Conservation (phyloP, 2,888 invertebrate genomes). For the Plagodis dolabraria region DNA sequence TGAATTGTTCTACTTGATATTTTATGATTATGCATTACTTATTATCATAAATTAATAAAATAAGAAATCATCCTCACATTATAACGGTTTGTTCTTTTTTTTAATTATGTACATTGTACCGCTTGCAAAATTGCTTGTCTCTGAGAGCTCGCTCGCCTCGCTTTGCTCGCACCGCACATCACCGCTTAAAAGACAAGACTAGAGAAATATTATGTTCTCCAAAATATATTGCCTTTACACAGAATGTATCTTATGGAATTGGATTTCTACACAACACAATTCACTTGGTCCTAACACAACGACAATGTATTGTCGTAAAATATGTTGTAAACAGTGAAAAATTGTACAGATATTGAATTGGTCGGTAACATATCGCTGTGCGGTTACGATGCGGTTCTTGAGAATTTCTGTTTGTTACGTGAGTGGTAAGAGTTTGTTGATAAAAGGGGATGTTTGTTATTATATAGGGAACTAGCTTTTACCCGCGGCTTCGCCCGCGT, state of each 20-base stretch:
- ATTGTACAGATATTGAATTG: slow-evolving; percentile 19
- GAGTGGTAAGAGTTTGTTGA: background rate
- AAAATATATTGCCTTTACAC: background rate
- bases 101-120: too few species aligned
- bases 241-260: background rate
- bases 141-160: too few species aligned
- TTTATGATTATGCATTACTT: too few species aligned
- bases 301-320: slow-evolving; percentile 1
- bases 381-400: slow-evolving; percentile 1
- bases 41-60: too few species aligned
- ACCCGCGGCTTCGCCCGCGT: too few species aligned
- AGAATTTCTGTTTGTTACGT: background rate
- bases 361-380: slow-evolving; percentile 3
- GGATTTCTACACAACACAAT: slow-evolving; percentile 1
- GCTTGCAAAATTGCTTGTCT: too few species aligned
- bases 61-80: too few species aligned
- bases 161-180: too few species aligned
- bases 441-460: background rate
- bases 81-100: too few species aligned
- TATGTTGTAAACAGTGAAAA: slow-evolving; percentile 13
- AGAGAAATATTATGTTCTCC: background rate
- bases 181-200: too few species aligned
- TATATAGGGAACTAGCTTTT: too few species aligned
- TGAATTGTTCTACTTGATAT: too few species aligned
- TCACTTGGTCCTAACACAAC: background rate